Evolutionary conservation across 2,888 invertebrate species (phyloP).

Genomic region (Clunio marinus): DNA sequence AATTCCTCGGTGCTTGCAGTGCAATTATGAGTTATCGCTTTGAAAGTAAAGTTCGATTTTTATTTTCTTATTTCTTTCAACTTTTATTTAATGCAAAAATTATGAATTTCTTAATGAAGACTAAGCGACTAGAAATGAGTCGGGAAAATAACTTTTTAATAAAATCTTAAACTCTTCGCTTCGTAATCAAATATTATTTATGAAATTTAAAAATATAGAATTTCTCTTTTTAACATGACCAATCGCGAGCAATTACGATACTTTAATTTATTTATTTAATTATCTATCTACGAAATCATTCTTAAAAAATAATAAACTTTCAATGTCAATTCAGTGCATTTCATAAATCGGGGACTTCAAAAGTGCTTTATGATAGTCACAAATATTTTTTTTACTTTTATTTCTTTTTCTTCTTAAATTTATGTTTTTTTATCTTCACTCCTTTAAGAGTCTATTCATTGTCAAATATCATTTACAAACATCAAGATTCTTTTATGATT

Average conservation of each 20-base stretch:
- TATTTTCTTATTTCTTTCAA: neutral
- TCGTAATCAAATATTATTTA: too few relatives aligned
- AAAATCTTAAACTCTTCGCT: too few relatives aligned
- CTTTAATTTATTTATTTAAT: too few relatives aligned
- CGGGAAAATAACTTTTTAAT: neutral
- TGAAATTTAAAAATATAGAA: too few relatives aligned
- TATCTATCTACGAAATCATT: constrained; percentile 6
- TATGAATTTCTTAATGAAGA: neutral
- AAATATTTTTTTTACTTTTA: neutral
- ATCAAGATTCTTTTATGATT: constrained; percentile 25
- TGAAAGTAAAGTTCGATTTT: neutral
- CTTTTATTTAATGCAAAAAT: neutral
- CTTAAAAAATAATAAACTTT: neutral
- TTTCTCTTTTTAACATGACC: too few relatives aligned
- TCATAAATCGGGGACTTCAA: neutral
- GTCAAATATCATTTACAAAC: constrained; percentile 18
- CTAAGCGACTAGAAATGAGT: neutral
- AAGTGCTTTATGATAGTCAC: neutral
- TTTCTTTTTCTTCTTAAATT: too few relatives aligned
- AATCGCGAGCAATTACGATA: too few relatives aligned
- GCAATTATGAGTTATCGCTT: constrained; percentile 9
- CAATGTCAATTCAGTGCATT: neutral
- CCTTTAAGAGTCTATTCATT: constrained; percentile 1
- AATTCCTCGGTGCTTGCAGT: constrained; percentile 37
- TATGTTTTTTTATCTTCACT: too few relatives aligned